Evolutionary conservation across 2,113 vertebrate genomes (phyloP), one percentile per base, ranked within the genome.

Genomic region (Sardina pilchardus): DNA sequence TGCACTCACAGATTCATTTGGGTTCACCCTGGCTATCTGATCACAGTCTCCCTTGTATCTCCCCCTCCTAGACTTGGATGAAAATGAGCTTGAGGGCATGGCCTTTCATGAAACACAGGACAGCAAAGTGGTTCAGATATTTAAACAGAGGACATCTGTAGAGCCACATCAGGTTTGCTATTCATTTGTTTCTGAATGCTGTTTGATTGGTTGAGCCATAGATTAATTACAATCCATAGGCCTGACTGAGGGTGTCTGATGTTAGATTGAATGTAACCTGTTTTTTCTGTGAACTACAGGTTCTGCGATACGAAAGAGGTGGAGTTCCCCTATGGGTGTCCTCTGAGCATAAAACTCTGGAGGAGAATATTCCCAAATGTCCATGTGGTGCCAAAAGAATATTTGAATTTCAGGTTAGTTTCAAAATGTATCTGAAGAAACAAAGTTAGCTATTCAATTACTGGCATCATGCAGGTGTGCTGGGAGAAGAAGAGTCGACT

Each of bases 371-470:
- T 89, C 97, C 96, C 90, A 81, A 94, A 81, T 99, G 98, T 88
- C 85, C 50, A 44, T 99, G 98, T 93, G 98, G 98, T 63, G 94
- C 97, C 82, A 96, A 94, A 91, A 96, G 98, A 89, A 87, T 89
- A 56, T 98, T 99, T 96, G 98, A 99, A 92, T 99, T 99, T 87
- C 98, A 99, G 97, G 98, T 99, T 94, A 21, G 71, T 78, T 78
- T 78, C 34, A 78, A 1, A 36, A 10, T 16, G 71, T 36, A 26
- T 24, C 19, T 59, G 19, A 16, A 16, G 12, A 12, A 50, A 50
- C 10, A 50, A 50, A 50, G 48, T 3, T 50, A 50, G 3, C 48
- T 50, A 17, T 50, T 50, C 48, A 16, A 14, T 17, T 50, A 3
- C 17, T 59, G 19, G 19, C 50, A 56, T 56, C 50, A 19, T 56